Evolutionary conservation across 2,888 invertebrate genomes (phyloP).

Genomic region (Vanessa cardui): DNA sequence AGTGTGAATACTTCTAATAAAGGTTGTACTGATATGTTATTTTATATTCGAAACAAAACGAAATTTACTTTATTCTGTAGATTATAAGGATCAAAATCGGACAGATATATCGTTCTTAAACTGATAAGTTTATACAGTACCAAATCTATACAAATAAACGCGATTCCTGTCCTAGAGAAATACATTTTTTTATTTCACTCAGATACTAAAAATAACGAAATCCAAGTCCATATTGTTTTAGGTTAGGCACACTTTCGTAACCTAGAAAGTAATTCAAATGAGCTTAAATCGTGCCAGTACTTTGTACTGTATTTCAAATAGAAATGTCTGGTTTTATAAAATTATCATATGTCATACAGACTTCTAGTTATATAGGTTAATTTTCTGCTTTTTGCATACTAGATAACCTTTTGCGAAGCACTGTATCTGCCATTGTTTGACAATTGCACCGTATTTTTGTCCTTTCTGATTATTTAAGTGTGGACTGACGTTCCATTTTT

Average conservation of each 20-base stretch:
- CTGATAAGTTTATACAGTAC: too few relatives aligned
- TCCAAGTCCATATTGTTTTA: slow-evolving; percentile 3
- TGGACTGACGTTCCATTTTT: neutral
- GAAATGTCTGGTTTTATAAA: slow-evolving; percentile 9
- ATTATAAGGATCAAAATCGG: too few relatives aligned
- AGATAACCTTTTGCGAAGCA: slow-evolving; percentile 27
- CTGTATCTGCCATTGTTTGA: slow-evolving; percentile 10
- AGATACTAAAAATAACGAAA: neutral
- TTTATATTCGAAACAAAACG: too few relatives aligned
- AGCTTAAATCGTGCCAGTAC: neutral
- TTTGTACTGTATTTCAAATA: neutral
- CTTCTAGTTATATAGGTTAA: slow-evolving; percentile 28
- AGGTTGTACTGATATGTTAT: too few relatives aligned
- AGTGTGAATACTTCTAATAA: too few relatives aligned
- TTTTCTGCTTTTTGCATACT: slow-evolving; percentile 28
- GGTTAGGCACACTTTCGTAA: slow-evolving; percentile 3
- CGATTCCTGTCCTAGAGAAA: neutral
- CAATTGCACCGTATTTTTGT: slow-evolving; percentile 13
- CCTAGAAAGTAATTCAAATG: slow-evolving; percentile 7
- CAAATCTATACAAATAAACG: neutral
- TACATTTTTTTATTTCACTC: neutral
- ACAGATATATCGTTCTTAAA: too few relatives aligned
- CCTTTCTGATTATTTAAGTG: slow-evolving; percentile 13
- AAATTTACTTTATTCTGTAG: too few relatives aligned
- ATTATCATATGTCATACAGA: slow-evolving; percentile 20